Percentiles rank a stretch among this genome's conserved stretches.
These are phyloP conservation scores for Planiliza haematocheilus DNA, from an alignment of 2,113 vertebrate genomes.

Conservation along the genomic window DNA sequence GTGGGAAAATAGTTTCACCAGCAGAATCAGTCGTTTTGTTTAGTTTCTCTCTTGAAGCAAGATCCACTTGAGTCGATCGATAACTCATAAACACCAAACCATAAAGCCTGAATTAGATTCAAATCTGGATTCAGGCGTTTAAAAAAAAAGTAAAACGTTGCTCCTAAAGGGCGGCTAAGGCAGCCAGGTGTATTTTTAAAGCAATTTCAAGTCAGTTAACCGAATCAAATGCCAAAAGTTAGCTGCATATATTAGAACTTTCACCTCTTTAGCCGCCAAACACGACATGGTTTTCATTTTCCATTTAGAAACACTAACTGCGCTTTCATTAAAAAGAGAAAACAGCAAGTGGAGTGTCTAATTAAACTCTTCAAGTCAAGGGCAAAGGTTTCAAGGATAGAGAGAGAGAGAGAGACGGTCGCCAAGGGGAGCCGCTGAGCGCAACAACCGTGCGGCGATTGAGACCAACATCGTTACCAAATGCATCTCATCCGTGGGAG, in stretches of 20 bases:
- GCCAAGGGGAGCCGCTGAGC: background rate
- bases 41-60: constrained; percentile 23
- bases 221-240: constrained; percentile 4
- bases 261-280: background rate
- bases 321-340: constrained; percentile 15
- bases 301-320: constrained; percentile 1
- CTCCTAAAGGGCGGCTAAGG: background rate
- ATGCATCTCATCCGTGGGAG: constrained; percentile 44
- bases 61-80: too few species aligned
- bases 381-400: background rate
- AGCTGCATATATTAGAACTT: background rate
- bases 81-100: too few species aligned
- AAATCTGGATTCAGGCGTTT: too few species aligned
- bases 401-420: background rate
- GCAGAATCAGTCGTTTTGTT: constrained; percentile 20
- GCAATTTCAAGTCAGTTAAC: constrained; percentile 11
- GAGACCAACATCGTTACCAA: constrained; percentile 53
- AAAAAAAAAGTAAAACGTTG: background rate
- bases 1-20: background rate
- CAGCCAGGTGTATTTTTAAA: constrained; percentile 12
- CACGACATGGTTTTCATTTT: background rate
- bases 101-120: too few species aligned
- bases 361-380: constrained; percentile 38
- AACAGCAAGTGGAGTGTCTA: constrained; percentile 53
- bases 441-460: constrained; percentile 9